Evolutionary conservation across 2,888 invertebrate species (phyloP).

Genomic region (Exephanes ischioxanthus): DNA sequence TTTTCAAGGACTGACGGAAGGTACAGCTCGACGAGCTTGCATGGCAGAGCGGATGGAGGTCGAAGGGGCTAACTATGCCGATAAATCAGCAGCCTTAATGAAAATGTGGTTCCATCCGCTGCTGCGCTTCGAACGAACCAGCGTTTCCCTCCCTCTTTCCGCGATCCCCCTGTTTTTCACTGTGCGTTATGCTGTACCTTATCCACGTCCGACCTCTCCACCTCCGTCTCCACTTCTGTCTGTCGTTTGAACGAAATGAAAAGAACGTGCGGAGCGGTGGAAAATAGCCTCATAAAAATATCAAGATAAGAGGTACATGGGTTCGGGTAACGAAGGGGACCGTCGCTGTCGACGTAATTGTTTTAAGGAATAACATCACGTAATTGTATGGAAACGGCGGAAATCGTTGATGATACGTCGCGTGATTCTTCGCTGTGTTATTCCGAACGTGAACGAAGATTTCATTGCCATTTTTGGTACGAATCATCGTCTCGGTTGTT

Average conservation of each 20-base stretch:
- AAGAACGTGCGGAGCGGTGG: slow-evolving; percentile 73
- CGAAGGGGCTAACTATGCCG: slow-evolving; percentile 77
- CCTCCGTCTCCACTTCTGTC: slow-evolving; percentile 41
- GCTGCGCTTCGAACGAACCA: slow-evolving; percentile 73
- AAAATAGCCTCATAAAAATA: slow-evolving; percentile 78
- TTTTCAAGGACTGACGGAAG: slow-evolving; percentile 55
- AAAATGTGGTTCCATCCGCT: slow-evolving; percentile 79
- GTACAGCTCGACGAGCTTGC: slow-evolving; percentile 47
- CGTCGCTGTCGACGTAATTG: slow-evolving; percentile 54
- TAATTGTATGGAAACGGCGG: slow-evolving; percentile 60
- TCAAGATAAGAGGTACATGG: slow-evolving; percentile 75
- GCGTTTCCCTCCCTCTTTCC: slow-evolving; percentile 54
- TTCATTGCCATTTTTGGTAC: not conserved
- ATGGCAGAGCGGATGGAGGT: slow-evolving; percentile 72
- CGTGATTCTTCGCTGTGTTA: not conserved
- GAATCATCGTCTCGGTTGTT: not conserved
- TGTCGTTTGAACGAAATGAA: slow-evolving; percentile 73
- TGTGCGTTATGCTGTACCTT: slow-evolving; percentile 37
- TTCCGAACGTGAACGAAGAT: not conserved
- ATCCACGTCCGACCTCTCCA: slow-evolving; percentile 53
- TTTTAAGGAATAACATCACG: slow-evolving; percentile 58
- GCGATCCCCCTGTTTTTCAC: slow-evolving; percentile 25
- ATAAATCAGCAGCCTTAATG: slow-evolving; percentile 81
- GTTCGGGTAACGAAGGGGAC: slow-evolving; percentile 69
- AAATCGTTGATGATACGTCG: slow-evolving; percentile 61